These are phyloP conservation scores for Tetramorium alpestre DNA, from an alignment of 1,140 invertebrate genomes.

Conservation along the genomic window DNA sequence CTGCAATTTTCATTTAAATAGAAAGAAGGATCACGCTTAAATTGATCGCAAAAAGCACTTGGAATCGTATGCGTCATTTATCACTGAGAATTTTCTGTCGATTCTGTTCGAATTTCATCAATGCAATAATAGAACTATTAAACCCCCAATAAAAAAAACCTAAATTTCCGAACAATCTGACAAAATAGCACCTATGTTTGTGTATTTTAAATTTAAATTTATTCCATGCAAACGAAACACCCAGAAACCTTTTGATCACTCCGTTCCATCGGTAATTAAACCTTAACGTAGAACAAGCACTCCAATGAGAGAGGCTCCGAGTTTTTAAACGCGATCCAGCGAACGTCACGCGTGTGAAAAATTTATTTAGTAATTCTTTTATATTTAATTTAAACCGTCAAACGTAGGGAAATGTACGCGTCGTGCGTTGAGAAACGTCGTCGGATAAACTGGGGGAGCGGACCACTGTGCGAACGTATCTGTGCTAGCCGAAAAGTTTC, in stretches of 20 bases:
- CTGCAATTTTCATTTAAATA: background rate
- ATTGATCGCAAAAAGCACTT: background rate
- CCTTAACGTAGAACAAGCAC: background rate
- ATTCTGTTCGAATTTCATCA: background rate
- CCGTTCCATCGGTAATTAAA: background rate
- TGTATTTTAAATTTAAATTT: background rate
- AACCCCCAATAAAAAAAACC: background rate
- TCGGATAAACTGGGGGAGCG: constrained; percentile 72
- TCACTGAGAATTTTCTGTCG: background rate
- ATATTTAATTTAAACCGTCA: background rate
- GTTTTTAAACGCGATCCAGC: background rate
- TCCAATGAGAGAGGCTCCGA: background rate
- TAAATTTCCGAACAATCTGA: background rate
- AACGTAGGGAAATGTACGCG: constrained; percentile 41
- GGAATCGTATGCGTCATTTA: background rate
- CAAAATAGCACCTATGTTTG: background rate
- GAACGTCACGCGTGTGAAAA: background rate
- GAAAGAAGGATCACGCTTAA: no score
- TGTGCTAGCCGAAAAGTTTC: constrained; percentile 51
- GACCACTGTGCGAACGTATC: constrained; percentile 57
- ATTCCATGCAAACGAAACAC: background rate
- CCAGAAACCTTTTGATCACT: background rate
- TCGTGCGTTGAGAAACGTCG: constrained; percentile 66
- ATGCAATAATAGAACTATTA: background rate
- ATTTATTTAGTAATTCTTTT: background rate